Evolutionary conservation across 2,797 vertebrate genomes (phyloP).

Genomic region (Pantherophis vulpinus): DNA sequence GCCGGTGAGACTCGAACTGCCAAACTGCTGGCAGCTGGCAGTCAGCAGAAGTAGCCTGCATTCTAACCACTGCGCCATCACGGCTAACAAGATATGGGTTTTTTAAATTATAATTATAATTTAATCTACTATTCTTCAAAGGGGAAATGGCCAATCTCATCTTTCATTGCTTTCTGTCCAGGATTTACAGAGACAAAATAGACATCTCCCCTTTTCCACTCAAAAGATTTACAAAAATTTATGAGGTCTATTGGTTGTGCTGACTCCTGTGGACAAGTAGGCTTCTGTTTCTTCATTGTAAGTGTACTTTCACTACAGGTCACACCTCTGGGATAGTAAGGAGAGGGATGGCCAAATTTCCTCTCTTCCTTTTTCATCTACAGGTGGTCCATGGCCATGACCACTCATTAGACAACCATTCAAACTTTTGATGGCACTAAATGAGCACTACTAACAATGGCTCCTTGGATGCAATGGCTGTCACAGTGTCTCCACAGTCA

Average conservation of each 20-base stretch:
- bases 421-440: neutral
- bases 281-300: no score
- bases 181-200: neutral
- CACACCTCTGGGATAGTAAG: neutral
- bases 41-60: neutral
- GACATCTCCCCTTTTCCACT: neutral
- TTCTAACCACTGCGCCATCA: neutral
- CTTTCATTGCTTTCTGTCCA: neutral
- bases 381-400: neutral
- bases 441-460: neutral
- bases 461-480: neutral
- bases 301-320: neutral
- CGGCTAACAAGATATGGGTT: neutral
- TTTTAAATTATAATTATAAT: no score
- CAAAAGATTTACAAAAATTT: neutral
- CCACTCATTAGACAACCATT: neutral
- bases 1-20: neutral
- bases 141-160: neutral
- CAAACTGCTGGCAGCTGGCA: no score
- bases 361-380: slow-evolving; percentile 3
- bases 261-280: neutral
- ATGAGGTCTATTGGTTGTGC: neutral
- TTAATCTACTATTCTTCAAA: neutral
- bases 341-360: neutral
- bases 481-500: neutral